Evolutionary conservation across 2,888 invertebrate species (phyloP), one percentile per base, ranked within the genome.

Genomic region (Craniophora ligustri): DNA sequence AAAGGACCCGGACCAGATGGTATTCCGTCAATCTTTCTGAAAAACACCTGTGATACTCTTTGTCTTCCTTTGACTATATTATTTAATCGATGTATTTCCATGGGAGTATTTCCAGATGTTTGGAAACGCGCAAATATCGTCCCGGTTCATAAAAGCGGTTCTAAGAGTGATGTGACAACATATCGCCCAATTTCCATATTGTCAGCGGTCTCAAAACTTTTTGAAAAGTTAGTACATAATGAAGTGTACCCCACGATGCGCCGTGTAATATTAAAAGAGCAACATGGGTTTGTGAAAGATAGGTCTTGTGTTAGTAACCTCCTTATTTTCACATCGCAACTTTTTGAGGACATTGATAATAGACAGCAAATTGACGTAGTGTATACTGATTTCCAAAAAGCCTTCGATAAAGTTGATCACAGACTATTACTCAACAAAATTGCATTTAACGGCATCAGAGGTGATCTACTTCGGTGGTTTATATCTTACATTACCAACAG

Each of bases 151-250:
- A 39, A 39, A 21, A n/a, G 26, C 21, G 39, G 39, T 10, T 39
- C 39, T 11, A 39, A 10, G 14, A 23, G 14, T 14, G 26, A 39
- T 39, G 26, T 39, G 13, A 10, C 23, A 5, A 23, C 14, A 11
- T 39, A 39, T 21, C 23, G 39, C 11, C 39, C 39, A 39, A 39
- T 39, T 14, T 39, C 39, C 1, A 13, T 39, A 13, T 15, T 39
- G 10, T 26, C 39, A 14, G 26, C 26, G 8, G 14, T 39, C 23
- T 39, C 39, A 10, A 39, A 39, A 15, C 23, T 39, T 39, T 39
- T 39, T 26, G 10, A n/a, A n/a, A n/a, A n/a, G n/a, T n/a, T n/a
- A n/a, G n/a, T n/a, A n/a, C n/a, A n/a, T n/a, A n/a, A n/a, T 4
- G 10, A 39, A 15, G 13, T 13, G 5, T 39, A 26, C 15, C 26